phyloP scores from a whole-genome alignment of 1,140 invertebrate species.

The Tachypleus tridentatus region DNA sequence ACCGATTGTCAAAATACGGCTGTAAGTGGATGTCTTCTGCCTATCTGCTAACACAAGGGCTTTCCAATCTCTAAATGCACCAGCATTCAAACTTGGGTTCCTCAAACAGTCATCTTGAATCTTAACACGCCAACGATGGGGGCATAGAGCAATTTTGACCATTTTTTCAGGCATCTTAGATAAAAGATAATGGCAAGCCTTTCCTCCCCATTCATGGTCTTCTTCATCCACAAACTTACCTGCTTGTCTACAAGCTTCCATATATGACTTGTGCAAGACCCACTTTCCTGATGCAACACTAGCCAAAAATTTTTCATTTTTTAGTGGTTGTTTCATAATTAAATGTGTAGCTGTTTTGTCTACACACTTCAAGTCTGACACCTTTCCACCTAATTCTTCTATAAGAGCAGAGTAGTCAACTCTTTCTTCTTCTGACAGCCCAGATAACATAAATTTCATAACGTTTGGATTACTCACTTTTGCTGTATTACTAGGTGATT shows the following conservation, averaged over 20 bases:
- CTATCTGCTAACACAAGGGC: slow-evolving; percentile 14
- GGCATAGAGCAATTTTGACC: slow-evolving; percentile 12
- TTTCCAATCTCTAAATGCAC: slow-evolving; percentile 16
- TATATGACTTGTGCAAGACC: slow-evolving; percentile 64
- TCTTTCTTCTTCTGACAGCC: slow-evolving; percentile 35
- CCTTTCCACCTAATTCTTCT: slow-evolving; percentile 48
- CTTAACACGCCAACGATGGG: slow-evolving; percentile 13
- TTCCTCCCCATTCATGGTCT: slow-evolving; percentile 18
- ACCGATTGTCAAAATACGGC: slow-evolving; percentile 13
- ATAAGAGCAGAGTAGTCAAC: slow-evolving; percentile 42
- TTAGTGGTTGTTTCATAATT: slow-evolving; percentile 52
- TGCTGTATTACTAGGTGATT: not conserved
- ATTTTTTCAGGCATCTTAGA: not conserved
- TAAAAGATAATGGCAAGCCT: not conserved
- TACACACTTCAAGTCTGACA: slow-evolving; percentile 46
- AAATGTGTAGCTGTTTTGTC: slow-evolving; percentile 62
- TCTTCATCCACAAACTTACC: slow-evolving; percentile 45
- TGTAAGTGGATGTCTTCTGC: slow-evolving; percentile 13
- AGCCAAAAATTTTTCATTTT: slow-evolving; percentile 74
- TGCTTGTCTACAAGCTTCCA: slow-evolving; percentile 48
- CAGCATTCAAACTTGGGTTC: not conserved
- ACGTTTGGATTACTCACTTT: not conserved
- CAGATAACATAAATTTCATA: slow-evolving; percentile 32
- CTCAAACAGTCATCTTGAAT: not conserved
- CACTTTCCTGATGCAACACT: slow-evolving; percentile 74